Percentiles rank a stretch among this genome's conserved stretches.
These are phyloP conservation scores for Nemotelus nigrinus DNA, from an alignment of 2,888 invertebrate species.

Conservation along the genomic window DNA sequence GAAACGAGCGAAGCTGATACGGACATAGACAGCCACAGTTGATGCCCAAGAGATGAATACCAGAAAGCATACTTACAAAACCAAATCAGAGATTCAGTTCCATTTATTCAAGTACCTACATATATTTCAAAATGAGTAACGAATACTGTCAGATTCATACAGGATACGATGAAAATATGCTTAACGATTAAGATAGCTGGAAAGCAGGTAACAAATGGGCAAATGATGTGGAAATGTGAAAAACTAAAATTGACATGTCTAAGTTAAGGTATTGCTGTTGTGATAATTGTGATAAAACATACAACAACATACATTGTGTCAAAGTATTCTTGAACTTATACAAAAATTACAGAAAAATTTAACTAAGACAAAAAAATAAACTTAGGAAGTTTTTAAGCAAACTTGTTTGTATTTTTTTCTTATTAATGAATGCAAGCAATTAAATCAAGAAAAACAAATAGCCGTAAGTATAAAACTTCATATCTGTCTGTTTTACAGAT, in stretches of 20 bases:
- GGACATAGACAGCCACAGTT: not conserved
- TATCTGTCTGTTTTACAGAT: too few relatives aligned
- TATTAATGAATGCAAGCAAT: too few relatives aligned
- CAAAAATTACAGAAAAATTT: conserved; percentile 24
- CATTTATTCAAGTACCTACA: not conserved
- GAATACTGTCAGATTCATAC: not conserved
- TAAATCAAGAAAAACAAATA: too few relatives aligned
- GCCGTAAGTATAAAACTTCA: too few relatives aligned
- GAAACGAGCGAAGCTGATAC: not conserved
- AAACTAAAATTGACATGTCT: not conserved
- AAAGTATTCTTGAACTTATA: conserved; percentile 37
- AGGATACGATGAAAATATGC: not conserved
- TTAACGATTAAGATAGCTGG: not conserved
- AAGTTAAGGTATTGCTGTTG: conserved; percentile 53
- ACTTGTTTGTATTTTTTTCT: too few relatives aligned
- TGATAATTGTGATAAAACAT: conserved; percentile 67
- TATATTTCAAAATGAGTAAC: not conserved
- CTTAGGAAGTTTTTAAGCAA: conserved; percentile 40
- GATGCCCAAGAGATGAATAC: not conserved
- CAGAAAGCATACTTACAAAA: not conserved
- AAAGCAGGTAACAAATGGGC: not conserved
- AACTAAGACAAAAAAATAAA: conserved; percentile 34
- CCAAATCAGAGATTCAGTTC: conserved; percentile 14
- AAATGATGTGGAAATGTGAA: not conserved
- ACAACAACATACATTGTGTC: conserved; percentile 36